Evolutionary conservation across 2,888 invertebrate species (phyloP).

Genomic region (Cephus sareptanus): DNA sequence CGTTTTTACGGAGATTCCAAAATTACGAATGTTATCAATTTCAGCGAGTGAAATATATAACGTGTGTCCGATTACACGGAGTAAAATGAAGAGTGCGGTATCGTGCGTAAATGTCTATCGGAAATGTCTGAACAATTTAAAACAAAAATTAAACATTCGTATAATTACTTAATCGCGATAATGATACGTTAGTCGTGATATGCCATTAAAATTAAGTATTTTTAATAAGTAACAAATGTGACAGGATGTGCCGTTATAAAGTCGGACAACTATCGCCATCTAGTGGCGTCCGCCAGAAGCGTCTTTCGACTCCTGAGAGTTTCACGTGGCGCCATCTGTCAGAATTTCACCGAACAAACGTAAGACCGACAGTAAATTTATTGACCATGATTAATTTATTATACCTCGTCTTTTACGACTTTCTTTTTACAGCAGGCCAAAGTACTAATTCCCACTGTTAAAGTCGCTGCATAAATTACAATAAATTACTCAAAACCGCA

Average conservation of each 20-base stretch:
- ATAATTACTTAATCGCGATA: not conserved
- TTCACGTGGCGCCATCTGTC: constrained; percentile 23
- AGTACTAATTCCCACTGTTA: constrained; percentile 13
- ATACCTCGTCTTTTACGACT: constrained; percentile 20
- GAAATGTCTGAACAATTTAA: not conserved
- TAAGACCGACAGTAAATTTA: constrained; percentile 16
- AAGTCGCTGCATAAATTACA: not conserved
- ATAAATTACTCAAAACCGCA: not conserved
- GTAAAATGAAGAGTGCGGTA: not conserved
- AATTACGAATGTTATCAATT: not conserved
- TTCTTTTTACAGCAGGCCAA: constrained; percentile 13
- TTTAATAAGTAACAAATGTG: not conserved
- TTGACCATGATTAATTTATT: constrained; percentile 27
- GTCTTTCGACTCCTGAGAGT: not conserved
- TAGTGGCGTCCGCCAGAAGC: not conserved
- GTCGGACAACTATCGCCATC: constrained; percentile 9
- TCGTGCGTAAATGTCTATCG: not conserved
- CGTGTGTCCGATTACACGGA: not conserved
- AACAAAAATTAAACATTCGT: not conserved
- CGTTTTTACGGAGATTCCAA: constrained; percentile 38
- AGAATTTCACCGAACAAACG: not conserved
- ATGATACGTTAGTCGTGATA: not conserved
- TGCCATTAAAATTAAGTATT: not conserved
- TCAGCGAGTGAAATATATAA: not conserved
- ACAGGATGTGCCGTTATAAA: not conserved